Evolutionary conservation across 2,888 invertebrate species (phyloP).

Genomic region (Dasysyrphus albostriatus): DNA sequence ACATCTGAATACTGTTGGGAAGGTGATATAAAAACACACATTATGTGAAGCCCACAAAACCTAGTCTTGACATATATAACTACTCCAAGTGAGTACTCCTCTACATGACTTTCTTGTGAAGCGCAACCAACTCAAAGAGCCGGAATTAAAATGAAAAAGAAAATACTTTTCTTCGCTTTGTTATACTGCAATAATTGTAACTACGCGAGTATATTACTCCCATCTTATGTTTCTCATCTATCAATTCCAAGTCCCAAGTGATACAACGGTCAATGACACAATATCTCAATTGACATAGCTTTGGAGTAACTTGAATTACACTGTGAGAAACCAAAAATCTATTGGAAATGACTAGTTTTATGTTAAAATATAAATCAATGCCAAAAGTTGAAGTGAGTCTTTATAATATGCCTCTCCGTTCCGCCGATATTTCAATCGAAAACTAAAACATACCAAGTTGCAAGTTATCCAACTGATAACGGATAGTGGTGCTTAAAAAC

Average conservation of each 20-base stretch:
- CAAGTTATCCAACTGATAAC: too few relatives aligned
- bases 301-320: slow-evolving; percentile 9
- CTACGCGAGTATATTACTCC: slow-evolving; percentile 37
- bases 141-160: slow-evolving; percentile 36
- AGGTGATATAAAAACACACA: not conserved
- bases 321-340: not conserved
- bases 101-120: slow-evolving; percentile 25
- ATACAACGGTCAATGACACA: slow-evolving; percentile 74
- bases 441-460: too few relatives aligned
- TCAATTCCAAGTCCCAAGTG: slow-evolving; percentile 49
- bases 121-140: slow-evolving; percentile 38
- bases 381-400: too few relatives aligned
- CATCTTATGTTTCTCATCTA: slow-evolving; percentile 26
- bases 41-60: slow-evolving; percentile 50
- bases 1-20: slow-evolving; percentile 47
- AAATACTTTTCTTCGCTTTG: slow-evolving; percentile 46
- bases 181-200: slow-evolving; percentile 21
- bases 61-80: slow-evolving; percentile 48
- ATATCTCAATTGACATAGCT: slow-evolving; percentile 64
- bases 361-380: too few relatives aligned
- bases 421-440: too few relatives aligned
- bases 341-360: too few relatives aligned
- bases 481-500: too few relatives aligned
- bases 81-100: slow-evolving; percentile 37
- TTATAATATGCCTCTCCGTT: too few relatives aligned